A percentile compares a stretch with the other conserved stretches of the same genome.
Evolutionary conservation across 1,140 invertebrate genomes (phyloP).

Genomic region (Rhopalosiphum padi): DNA sequence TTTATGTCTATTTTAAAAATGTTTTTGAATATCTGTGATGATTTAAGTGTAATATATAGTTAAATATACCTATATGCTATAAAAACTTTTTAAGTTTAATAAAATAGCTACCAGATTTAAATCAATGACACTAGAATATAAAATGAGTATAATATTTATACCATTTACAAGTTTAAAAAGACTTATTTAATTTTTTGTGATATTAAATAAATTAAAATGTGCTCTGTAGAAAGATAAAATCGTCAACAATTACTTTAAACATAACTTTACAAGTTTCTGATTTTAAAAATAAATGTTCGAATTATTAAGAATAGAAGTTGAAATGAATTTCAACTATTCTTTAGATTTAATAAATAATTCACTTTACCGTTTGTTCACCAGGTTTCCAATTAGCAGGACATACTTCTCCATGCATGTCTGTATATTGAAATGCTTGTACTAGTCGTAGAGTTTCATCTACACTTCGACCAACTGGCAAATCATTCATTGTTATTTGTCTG

Average conservation of each 20-base stretch:
- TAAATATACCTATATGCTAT: not conserved
- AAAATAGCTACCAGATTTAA: not conserved
- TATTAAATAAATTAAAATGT: too few species aligned
- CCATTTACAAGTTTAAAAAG: too few species aligned
- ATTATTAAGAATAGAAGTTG: not conserved
- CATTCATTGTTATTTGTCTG: slow-evolving; percentile 76
- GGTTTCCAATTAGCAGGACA: slow-evolving; percentile 79
- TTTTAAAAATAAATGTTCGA: not conserved
- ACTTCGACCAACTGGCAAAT: slow-evolving; percentile 73
- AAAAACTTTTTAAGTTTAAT: not conserved
- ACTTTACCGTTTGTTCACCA: slow-evolving; percentile 68
- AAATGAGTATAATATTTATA: too few species aligned
- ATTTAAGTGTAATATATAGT: not conserved
- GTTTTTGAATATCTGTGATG: not conserved
- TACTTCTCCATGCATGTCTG: slow-evolving; percentile 71
- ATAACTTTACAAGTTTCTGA: not conserved
- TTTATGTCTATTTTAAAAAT: not conserved
- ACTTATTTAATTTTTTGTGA: too few species aligned
- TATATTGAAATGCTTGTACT: slow-evolving; percentile 76
- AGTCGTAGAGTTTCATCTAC: slow-evolving; percentile 74
- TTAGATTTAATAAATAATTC: not conserved
- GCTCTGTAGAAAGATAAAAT: not conserved
- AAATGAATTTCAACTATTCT: not conserved
- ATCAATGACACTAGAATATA: not conserved
- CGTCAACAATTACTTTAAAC: not conserved